These are phyloP conservation scores for Hemiscyllium ocellatum DNA, from an alignment of 2,113 vertebrate genomes.

Conservation along the genomic window DNA sequence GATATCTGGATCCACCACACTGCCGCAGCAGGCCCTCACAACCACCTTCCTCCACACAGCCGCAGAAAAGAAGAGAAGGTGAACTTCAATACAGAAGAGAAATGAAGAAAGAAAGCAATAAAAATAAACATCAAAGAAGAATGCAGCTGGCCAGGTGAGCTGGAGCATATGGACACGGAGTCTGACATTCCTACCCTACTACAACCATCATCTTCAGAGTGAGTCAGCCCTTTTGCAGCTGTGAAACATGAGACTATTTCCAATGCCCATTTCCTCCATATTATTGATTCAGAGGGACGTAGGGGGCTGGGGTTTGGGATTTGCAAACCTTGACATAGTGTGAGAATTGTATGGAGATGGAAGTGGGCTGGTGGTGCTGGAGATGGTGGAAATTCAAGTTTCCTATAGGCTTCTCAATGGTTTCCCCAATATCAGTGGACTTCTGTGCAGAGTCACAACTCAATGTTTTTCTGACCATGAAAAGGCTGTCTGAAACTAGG, in stretches of 20 bases:
- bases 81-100: too few species aligned
- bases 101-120: too few species aligned
- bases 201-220: too few species aligned
- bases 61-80: too few species aligned
- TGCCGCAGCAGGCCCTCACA: too few species aligned
- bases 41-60: too few species aligned
- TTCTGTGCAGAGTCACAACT: not conserved
- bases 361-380: not conserved
- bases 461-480: not conserved
- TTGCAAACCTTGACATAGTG: not conserved
- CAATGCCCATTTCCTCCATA: not conserved
- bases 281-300: not conserved
- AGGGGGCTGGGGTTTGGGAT: not conserved
- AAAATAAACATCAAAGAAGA: too few species aligned
- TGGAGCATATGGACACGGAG: too few species aligned
- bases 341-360: not conserved
- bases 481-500: not conserved
- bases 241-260: not conserved
- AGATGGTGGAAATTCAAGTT: not conserved
- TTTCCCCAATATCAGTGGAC: not conserved
- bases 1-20: too few species aligned
- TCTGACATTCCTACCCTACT: too few species aligned
- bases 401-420: too few species aligned
- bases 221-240: not conserved
- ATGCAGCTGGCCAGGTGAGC: too few species aligned